These are phyloP conservation scores for Alosa alosa DNA, from an alignment of 2,113 vertebrate genomes.

Conservation along the genomic window DNA sequence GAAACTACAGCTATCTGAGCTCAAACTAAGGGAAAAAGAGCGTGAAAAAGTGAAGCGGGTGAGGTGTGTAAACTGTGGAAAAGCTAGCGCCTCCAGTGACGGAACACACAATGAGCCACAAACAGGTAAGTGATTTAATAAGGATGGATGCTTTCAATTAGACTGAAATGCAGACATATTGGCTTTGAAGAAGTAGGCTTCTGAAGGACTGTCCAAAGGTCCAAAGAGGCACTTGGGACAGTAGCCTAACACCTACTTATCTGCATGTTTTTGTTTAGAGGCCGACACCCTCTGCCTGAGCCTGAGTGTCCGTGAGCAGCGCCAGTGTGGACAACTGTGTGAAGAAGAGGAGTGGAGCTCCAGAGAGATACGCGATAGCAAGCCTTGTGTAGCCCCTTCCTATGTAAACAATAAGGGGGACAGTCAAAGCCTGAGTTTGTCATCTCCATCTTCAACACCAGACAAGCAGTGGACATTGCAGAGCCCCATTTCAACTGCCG, in stretches of 20 bases:
- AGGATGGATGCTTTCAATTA: no score
- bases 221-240: neutral
- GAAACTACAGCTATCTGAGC: constrained; percentile 51
- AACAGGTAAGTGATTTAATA: neutral
- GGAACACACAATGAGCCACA: neutral
- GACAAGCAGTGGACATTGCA: constrained; percentile 5
- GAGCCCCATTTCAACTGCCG: neutral
- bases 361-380: constrained; percentile 20
- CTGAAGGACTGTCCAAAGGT: no score
- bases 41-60: constrained; percentile 26
- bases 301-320: constrained; percentile 45
- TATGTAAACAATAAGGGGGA: neutral
- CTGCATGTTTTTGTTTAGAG: constrained; percentile 23
- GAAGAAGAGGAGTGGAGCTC: constrained; percentile 31
- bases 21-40: constrained; percentile 42
- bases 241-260: neutral
- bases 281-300: constrained; percentile 41
- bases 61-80: constrained; percentile 41
- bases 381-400: neutral
- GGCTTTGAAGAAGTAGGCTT: neutral
- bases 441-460: neutral
- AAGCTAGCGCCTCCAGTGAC: constrained; percentile 15
- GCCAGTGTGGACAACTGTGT: constrained; percentile 21
- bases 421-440: neutral
- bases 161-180: neutral